Evolutionary conservation across 2,797 vertebrate genomes (phyloP).

Genomic region (Sebastes taczanowskii): DNA sequence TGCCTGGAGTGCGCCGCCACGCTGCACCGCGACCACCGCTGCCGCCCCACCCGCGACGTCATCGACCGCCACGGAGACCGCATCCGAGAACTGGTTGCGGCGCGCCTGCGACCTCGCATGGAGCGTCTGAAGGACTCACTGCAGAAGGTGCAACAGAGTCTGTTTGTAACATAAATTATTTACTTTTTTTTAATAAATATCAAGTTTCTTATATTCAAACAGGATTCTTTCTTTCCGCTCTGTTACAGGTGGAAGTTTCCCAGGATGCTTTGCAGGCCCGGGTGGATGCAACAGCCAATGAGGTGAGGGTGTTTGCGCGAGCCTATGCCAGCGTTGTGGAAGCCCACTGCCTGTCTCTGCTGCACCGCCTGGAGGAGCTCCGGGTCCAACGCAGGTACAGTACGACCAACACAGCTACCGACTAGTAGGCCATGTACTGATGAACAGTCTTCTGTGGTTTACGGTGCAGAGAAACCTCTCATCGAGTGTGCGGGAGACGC

Average conservation of each 20-base stretch:
- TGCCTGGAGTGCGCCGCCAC: constrained; percentile 87
- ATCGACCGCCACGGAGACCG: constrained; percentile 83
- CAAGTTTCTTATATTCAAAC: too few relatives aligned
- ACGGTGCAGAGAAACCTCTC: too few relatives aligned
- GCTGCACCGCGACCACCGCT: constrained; percentile 87
- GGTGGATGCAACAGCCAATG: constrained; percentile 71
- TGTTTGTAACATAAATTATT: too few relatives aligned
- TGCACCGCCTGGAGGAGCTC: constrained; percentile 86
- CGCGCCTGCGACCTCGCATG: constrained; percentile 79
- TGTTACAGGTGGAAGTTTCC: constrained; percentile 69
- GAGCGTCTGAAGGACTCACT: constrained; percentile 80
- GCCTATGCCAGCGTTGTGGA: constrained; percentile 86
- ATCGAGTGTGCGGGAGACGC: background rate
- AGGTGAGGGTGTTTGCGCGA: constrained; percentile 83
- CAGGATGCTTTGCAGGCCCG: constrained; percentile 71
- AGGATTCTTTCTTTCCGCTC: background rate
- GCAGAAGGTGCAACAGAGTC: constrained; percentile 52
- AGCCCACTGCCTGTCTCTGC: constrained; percentile 85
- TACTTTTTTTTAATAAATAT: too few relatives aligned
- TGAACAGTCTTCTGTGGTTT: too few relatives aligned
- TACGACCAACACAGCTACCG: background rate
- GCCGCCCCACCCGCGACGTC: constrained; percentile 74
- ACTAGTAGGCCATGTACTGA: too few relatives aligned
- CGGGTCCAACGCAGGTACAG: constrained; percentile 77
- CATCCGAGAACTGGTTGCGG: constrained; percentile 83